Percentiles rank a stretch among this genome's conserved stretches.
phyloP scores from a whole-genome alignment of 1,140 invertebrate species.

The Metopolophium dirhodum region DNA sequence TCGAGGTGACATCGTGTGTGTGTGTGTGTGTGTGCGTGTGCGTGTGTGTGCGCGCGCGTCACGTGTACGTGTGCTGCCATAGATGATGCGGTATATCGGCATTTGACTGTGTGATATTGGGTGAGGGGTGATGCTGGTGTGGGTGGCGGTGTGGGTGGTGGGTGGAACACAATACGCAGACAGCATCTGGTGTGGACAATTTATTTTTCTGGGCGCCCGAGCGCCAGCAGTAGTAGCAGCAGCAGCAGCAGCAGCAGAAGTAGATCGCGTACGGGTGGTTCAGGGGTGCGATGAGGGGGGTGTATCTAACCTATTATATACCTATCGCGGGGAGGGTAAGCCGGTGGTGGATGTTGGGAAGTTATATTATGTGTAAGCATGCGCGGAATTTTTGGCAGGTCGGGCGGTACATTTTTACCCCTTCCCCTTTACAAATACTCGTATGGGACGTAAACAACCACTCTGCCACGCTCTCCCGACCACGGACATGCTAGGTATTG shows the following conservation, averaged over 20 bases:
- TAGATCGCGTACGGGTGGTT: not conserved
- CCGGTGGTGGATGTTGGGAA: not conserved
- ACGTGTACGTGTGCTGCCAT: not conserved
- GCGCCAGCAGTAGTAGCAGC: not conserved
- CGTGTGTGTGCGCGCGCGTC: too few relatives aligned
- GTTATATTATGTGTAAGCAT: constrained; percentile 23
- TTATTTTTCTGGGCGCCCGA: not conserved
- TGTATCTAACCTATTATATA: not conserved
- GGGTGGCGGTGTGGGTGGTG: not conserved
- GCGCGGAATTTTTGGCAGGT: constrained; percentile 10
- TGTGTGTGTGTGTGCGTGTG: not conserved
- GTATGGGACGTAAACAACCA: not conserved
- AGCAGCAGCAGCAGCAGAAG: not conserved
- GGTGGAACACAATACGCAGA: not conserved
- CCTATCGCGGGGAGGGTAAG: not conserved
- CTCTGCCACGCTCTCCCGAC: not conserved
- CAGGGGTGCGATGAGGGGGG: not conserved
- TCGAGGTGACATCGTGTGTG: not conserved
- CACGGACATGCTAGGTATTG: not conserved
- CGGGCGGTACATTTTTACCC: not conserved
- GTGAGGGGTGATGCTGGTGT: not conserved
- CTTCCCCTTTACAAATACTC: not conserved
- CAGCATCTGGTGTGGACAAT: not conserved
- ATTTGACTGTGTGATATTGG: not conserved
- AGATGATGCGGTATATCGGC: not conserved